phyloP scores from a whole-genome alignment of 2,888 invertebrate genomes.

The Melieria picta region DNA sequence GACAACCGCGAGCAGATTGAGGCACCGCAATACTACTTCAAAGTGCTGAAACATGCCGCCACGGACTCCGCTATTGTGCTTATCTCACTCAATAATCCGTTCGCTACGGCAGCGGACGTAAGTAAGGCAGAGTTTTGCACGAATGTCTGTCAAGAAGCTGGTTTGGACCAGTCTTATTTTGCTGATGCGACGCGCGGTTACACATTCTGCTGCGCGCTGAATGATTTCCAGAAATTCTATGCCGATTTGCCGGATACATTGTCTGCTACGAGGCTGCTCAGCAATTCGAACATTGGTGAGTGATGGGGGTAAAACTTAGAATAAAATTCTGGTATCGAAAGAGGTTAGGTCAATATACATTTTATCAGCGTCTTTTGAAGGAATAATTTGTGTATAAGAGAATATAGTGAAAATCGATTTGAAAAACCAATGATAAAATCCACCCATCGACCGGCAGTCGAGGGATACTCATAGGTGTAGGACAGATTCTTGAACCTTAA shows the following conservation, averaged over 20 bases:
- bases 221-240: slow-evolving; percentile 34
- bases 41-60: slow-evolving; percentile 65
- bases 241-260: background rate
- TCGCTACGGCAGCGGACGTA: slow-evolving; percentile 33
- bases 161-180: slow-evolving; percentile 41
- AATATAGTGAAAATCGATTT: too few species aligned
- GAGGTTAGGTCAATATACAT: too few species aligned
- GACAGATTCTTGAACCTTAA: too few species aligned
- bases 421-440: too few species aligned
- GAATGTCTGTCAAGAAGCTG: slow-evolving; percentile 46
- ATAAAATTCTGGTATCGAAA: too few species aligned
- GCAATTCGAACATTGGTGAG: background rate
- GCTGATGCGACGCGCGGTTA: slow-evolving; percentile 45
- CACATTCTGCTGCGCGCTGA: slow-evolving; percentile 50
- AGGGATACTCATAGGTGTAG: too few species aligned
- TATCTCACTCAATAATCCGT: slow-evolving; percentile 68
- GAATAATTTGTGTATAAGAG: too few species aligned
- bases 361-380: too few species aligned
- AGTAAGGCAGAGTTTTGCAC: slow-evolving; percentile 45
- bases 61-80: slow-evolving; percentile 66
- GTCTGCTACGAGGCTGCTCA: background rate
- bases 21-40: slow-evolving; percentile 67
- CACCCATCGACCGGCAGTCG: too few species aligned
- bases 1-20: slow-evolving; percentile 59
- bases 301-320: background rate